Evolutionary conservation across 2,888 invertebrate genomes (phyloP).

Genomic region (Acanthosepion lycidas): DNA sequence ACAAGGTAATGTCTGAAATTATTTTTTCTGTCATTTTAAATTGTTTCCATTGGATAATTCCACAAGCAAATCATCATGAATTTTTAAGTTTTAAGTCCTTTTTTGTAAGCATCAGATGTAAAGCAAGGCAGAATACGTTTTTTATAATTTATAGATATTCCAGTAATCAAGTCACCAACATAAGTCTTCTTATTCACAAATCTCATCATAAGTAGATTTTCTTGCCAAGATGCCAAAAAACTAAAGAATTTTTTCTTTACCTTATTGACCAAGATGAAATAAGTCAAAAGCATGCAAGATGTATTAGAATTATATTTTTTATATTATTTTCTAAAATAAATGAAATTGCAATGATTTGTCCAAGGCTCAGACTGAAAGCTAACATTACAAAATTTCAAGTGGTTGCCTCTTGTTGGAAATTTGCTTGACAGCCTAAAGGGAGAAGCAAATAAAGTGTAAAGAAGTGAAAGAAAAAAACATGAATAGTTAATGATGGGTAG

Average conservation of each 20-base stretch:
- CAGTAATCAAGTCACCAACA: neutral
- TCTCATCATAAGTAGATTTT: neutral
- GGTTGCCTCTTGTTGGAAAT: neutral
- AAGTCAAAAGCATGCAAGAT: neutral
- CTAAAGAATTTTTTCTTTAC: neutral
- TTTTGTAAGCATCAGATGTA: neutral
- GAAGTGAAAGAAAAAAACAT: neutral
- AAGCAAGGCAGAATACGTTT: neutral
- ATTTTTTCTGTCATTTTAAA: neutral
- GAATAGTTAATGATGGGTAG: neutral
- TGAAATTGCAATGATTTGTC: neutral
- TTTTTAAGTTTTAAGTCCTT: neutral
- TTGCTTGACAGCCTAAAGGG: neutral
- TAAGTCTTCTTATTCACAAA: neutral
- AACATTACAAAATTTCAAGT: conserved; percentile 33
- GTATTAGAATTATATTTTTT: neutral
- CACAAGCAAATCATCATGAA: too few relatives aligned
- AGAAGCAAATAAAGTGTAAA: neutral
- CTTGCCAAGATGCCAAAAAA: neutral
- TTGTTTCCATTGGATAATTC: neutral
- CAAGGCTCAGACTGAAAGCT: neutral
- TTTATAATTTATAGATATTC: neutral
- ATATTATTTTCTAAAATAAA: neutral
- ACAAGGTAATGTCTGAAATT: too few relatives aligned
- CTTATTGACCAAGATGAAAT: neutral